These are phyloP conservation scores for Oeneis ivallda DNA, from an alignment of 2,888 invertebrate species.

Conservation along the genomic window DNA sequence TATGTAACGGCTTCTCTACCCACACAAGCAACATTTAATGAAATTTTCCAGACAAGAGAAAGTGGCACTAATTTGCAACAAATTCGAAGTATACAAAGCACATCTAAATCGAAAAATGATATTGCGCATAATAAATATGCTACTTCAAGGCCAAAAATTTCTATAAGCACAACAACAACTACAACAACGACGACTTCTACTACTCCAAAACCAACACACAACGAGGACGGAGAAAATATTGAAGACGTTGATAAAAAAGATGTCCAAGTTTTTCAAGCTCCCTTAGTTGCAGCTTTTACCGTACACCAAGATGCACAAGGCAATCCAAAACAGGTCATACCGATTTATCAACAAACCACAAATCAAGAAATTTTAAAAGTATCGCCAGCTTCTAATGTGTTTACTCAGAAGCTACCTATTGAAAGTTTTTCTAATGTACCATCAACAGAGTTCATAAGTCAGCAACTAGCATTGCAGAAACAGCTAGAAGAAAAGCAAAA, in stretches of 20 bases:
- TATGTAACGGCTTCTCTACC: constrained; percentile 64
- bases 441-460: constrained; percentile 59
- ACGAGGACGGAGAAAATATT: constrained; percentile 84
- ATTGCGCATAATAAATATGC: constrained; percentile 45
- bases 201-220: constrained; percentile 85
- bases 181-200: constrained; percentile 81
- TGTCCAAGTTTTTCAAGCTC: constrained; percentile 91
- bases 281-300: constrained; percentile 91
- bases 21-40: constrained; percentile 65
- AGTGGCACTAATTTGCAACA: constrained; percentile 63
- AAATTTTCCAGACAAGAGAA: constrained; percentile 70
- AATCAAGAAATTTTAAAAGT: constrained; percentile 49
- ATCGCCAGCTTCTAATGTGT: constrained; percentile 45
- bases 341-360: constrained; percentile 82
- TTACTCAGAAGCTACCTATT: constrained; percentile 46
- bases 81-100: constrained; percentile 64
- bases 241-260: constrained; percentile 85
- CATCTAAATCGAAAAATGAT: constrained; percentile 46
- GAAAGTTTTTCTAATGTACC: constrained; percentile 45
- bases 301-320: constrained; percentile 91
- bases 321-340: constrained; percentile 89
- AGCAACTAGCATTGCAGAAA: constrained; percentile 68
- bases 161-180: constrained; percentile 60
- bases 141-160: constrained; percentile 40
- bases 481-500: constrained; percentile 85